phyloP scores from a whole-genome alignment of 2,113 vertebrate genomes.

The Thunnus maccoyii region DNA sequence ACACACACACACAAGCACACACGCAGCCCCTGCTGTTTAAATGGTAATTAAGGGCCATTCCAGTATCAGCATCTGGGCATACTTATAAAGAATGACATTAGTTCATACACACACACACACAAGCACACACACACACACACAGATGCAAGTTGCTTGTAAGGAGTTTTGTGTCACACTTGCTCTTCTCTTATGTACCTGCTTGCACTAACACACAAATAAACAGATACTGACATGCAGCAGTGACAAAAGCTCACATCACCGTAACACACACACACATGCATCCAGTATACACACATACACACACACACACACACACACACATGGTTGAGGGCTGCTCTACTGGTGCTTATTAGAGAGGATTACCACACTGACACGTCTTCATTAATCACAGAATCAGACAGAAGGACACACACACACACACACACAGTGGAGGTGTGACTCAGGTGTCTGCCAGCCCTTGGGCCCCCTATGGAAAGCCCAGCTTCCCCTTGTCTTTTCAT shows the following conservation, averaged over 20 bases:
- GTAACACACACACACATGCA: conserved; percentile 20
- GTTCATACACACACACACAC: conserved; percentile 29
- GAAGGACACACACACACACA: conserved; percentile 54
- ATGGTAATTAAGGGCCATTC: conserved; percentile 98
- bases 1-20: conserved; percentile 15
- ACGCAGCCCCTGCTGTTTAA: conserved; percentile 78
- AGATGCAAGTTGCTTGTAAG: conserved; percentile 35
- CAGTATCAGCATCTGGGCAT: conserved; percentile 98
- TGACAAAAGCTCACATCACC: conserved; percentile 7
- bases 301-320: conserved; percentile 34
- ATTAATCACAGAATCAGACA: conserved; percentile 90
- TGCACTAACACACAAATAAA: conserved; percentile 15
- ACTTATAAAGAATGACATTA: conserved; percentile 88
- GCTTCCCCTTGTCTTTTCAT: conserved; percentile 66
- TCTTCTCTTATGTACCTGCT: background rate
- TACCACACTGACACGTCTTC: conserved; percentile 90
- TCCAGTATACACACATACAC: conserved; percentile 11
- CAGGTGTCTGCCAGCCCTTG: conserved; percentile 73
- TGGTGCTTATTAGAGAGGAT: conserved; percentile 88
- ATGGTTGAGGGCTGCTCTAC: conserved; percentile 73
- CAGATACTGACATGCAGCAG: conserved; percentile 1
- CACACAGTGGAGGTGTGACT: conserved; percentile 68
- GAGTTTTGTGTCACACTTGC: conserved; percentile 21
- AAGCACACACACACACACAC: conserved; percentile 26
- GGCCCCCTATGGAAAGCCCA: conserved; percentile 65